Evolutionary conservation across 1,140 invertebrate genomes (phyloP), one percentile per base, ranked within the genome.

Genomic region (Drosophila malerkotliana): DNA sequence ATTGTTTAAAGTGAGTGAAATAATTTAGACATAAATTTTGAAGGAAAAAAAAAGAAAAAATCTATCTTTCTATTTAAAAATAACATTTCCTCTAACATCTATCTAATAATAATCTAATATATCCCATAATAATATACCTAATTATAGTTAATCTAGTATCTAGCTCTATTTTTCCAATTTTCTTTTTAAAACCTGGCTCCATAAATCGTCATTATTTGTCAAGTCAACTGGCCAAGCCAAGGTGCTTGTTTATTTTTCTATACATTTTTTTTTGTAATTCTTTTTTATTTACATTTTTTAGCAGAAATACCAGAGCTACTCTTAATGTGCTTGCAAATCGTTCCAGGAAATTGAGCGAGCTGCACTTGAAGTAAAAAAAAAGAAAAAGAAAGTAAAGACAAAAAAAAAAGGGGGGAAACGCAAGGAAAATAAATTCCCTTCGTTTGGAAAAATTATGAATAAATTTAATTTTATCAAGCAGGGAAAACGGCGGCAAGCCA

Each of bases 291-390:
- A n/a, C n/a, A 8, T 44, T 15, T 44, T 44, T 44, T 44, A n/a
- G 4, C 18, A 5, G 3, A 47, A 47, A 47, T 47, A 24, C 1
- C 8, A 1, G 12, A n/a, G 28, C 3, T 7, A n/a, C 59, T 26
- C 64, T 59, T 68, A 84, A 84, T 72, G 77, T 61, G 78, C 49
- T 69, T 72, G 72, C 80, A 83, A 83, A 79, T 84, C 62, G 76
- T 84, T 84, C 72, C 62, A 84, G 81, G 81, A 84, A 84, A 84
- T 85, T 80, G 72, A 84, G 81, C 68, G 72, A 77, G 73, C 81
- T 85, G 81, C 77, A 73, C 80, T 83, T 72, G 62, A 80, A 66
- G 52, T 69, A 14, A 26, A 55, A 69, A 54, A 56, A 37, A 54
- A 56, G 32, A 73, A 55, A 57, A 51, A 37, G 58, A 28, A 28